Evolutionary conservation across 2,113 vertebrate genomes (phyloP).

Genomic region (Catagonus wagneri): DNA sequence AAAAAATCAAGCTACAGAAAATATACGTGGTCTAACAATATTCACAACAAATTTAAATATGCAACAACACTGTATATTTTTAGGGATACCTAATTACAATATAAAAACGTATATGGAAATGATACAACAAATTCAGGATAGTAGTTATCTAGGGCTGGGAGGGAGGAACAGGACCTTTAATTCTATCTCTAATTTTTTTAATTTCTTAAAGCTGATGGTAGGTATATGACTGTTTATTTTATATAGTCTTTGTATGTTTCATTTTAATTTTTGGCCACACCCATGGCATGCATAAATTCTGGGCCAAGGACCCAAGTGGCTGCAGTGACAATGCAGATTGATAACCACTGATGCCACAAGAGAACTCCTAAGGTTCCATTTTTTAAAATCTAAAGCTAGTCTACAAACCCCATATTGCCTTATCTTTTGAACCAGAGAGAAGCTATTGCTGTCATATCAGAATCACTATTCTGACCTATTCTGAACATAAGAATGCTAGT

Average conservation of each 20-base stretch:
- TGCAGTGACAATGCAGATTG: too few species aligned
- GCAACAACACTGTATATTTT: neutral
- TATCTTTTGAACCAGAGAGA: conserved; percentile 14
- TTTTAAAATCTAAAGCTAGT: neutral
- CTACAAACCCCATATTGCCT: neutral
- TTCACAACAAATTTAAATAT: neutral
- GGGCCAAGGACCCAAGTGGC: too few species aligned
- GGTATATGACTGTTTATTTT: neutral
- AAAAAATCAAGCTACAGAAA: conserved; percentile 6
- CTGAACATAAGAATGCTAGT: neutral
- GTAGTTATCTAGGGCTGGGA: neutral
- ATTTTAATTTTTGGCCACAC: neutral
- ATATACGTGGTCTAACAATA: neutral
- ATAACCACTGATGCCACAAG: too few species aligned
- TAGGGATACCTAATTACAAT: neutral
- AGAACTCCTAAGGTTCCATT: neutral
- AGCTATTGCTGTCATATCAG: neutral
- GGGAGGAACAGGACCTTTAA: neutral
- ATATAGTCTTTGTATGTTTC: conserved; percentile 3
- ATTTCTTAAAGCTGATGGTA: conserved; percentile 8
- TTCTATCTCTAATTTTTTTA: neutral
- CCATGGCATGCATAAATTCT: too few species aligned
- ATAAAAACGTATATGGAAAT: neutral
- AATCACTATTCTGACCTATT: neutral
- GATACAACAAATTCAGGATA: neutral